phyloP scores from a whole-genome alignment of 2,888 invertebrate genomes.

The Cheilosia grossa region DNA sequence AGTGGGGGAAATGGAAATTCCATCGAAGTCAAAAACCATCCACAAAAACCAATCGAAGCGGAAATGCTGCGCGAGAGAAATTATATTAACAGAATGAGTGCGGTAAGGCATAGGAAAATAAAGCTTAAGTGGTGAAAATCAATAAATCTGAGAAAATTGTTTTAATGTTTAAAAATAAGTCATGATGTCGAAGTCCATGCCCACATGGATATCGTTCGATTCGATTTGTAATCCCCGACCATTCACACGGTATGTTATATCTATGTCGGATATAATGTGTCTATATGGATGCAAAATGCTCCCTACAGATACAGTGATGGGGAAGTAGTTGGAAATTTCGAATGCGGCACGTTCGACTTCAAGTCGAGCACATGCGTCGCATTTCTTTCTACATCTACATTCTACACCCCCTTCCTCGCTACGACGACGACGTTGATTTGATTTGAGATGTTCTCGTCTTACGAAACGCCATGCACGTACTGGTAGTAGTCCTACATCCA shows the following conservation, averaged over 20 bases:
- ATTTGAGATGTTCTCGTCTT: slow-evolving; percentile 70
- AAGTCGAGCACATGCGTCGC: slow-evolving; percentile 67
- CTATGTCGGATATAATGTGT: slow-evolving; percentile 6
- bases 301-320: slow-evolving; percentile 44
- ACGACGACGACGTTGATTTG: slow-evolving; percentile 14
- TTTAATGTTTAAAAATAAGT: slow-evolving; percentile 74
- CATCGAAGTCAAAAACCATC: slow-evolving; percentile 22
- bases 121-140: slow-evolving; percentile 70
- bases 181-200: slow-evolving; percentile 65
- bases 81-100: neutral
- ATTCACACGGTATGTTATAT: slow-evolving; percentile 37
- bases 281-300: slow-evolving; percentile 49
- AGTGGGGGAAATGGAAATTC: slow-evolving; percentile 13
- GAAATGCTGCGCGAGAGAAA: slow-evolving; percentile 30
- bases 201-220: slow-evolving; percentile 62
- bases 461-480: slow-evolving; percentile 74
- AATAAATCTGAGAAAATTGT: slow-evolving; percentile 68
- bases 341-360: slow-evolving; percentile 65
- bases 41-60: slow-evolving; percentile 29
- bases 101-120: slow-evolving; percentile 20
- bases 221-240: slow-evolving; percentile 59
- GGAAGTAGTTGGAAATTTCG: slow-evolving; percentile 59
- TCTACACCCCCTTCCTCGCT: slow-evolving; percentile 18
- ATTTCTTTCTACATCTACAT: slow-evolving; percentile 36
- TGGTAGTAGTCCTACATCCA: slow-evolving; percentile 5